These are phyloP conservation scores for Cetonia aurata DNA, from an alignment of 2,888 invertebrate genomes.

Conservation along the genomic window DNA sequence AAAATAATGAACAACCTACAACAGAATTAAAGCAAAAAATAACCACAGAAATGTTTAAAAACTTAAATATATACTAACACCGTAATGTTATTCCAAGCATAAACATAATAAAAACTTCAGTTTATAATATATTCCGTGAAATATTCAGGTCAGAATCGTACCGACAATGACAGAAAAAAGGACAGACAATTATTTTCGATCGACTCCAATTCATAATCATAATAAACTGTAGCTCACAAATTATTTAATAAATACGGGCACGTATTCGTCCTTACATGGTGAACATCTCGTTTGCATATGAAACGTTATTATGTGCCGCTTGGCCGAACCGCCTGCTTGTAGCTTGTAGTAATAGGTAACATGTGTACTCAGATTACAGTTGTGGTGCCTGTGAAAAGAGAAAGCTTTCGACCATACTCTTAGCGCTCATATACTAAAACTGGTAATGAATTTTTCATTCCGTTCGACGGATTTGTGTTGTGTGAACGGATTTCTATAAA, in stretches of 20 bases:
- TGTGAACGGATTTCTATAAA: background rate
- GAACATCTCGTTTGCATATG: constrained; percentile 23
- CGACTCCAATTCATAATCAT: too few relatives aligned
- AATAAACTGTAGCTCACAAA: background rate
- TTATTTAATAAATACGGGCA: constrained; percentile 1
- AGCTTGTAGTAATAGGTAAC: background rate
- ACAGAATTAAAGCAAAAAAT: too few relatives aligned
- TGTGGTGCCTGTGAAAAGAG: constrained; percentile 22
- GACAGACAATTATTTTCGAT: too few relatives aligned
- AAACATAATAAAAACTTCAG: too few relatives aligned
- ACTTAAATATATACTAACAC: too few relatives aligned
- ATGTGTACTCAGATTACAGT: background rate
- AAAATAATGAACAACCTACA: too few relatives aligned
- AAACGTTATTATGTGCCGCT: constrained; percentile 13
- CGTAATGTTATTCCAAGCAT: too few relatives aligned
- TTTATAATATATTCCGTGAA: too few relatives aligned
- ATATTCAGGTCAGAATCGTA: too few relatives aligned
- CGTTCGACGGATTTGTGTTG: too few relatives aligned
- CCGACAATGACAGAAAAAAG: too few relatives aligned
- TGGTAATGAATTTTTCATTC: background rate
- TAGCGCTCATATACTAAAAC: constrained; percentile 1
- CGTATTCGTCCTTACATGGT: constrained; percentile 20
- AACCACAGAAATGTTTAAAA: too few relatives aligned
- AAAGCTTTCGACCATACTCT: background rate
- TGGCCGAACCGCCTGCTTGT: background rate